Percentiles rank a stretch among this genome's conserved stretches.
These are phyloP conservation scores for Vidua macroura DNA, from an alignment of 2,113 vertebrate genomes.

Conservation along the genomic window DNA sequence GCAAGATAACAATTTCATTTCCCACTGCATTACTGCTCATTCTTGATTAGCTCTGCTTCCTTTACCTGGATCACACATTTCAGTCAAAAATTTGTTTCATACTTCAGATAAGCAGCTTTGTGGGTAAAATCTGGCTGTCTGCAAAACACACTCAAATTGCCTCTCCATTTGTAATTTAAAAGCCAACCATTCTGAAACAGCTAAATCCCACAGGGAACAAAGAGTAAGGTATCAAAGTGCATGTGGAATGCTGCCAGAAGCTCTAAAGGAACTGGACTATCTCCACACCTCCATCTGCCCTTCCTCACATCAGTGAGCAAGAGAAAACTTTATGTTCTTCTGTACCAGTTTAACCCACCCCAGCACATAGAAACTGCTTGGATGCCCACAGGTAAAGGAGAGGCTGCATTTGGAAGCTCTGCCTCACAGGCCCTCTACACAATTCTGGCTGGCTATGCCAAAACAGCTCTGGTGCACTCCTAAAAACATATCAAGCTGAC, in stretches of 20 bases:
- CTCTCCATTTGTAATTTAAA: not conserved
- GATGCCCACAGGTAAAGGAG: not conserved
- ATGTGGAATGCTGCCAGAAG: not conserved
- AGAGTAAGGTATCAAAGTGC: not conserved
- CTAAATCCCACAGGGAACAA: not conserved
- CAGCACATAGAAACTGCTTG: not conserved
- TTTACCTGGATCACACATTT: not conserved
- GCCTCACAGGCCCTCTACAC: not conserved
- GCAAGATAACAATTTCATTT: not conserved
- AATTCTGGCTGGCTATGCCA: not conserved
- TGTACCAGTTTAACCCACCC: not conserved
- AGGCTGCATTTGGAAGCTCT: not conserved
- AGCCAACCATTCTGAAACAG: not conserved
- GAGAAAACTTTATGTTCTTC: not conserved
- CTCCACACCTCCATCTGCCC: not conserved
- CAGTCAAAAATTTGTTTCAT: not conserved
- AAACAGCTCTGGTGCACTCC: not conserved
- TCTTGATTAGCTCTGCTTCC: not conserved
- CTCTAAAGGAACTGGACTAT: not conserved
- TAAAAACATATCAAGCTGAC: not conserved
- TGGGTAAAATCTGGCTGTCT: not conserved
- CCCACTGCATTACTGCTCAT: not conserved
- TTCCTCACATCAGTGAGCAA: not conserved
- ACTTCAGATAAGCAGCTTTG: not conserved
- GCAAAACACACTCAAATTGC: not conserved